These are phyloP conservation scores for Micrasema longulum DNA, from an alignment of 1,140 invertebrate species.

Conservation along the genomic window DNA sequence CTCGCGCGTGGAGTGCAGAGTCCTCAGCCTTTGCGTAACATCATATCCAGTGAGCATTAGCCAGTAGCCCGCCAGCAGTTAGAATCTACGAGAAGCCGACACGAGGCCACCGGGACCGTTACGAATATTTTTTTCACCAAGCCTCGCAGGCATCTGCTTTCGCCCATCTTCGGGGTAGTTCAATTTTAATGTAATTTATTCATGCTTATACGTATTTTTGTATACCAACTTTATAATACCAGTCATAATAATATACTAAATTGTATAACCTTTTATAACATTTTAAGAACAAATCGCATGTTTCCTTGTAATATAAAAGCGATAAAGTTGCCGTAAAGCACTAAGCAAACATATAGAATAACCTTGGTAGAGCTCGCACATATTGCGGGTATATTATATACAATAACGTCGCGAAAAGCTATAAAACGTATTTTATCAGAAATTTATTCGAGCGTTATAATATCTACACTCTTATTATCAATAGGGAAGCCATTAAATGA, in stretches of 20 bases:
- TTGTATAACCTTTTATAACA: background rate
- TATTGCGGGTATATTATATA: too few relatives aligned
- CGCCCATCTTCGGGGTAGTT: conserved; percentile 1
- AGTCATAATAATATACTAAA: background rate
- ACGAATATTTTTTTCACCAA: background rate
- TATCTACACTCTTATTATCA: too few relatives aligned
- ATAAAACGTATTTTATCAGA: too few relatives aligned
- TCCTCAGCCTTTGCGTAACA: too few relatives aligned
- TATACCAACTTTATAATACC: background rate
- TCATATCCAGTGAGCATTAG: background rate
- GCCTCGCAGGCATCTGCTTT: conserved; percentile 8
- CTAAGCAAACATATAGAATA: too few relatives aligned
- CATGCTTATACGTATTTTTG: too few relatives aligned
- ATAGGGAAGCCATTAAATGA: too few relatives aligned
- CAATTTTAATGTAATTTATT: background rate
- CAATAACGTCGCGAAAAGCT: too few relatives aligned
- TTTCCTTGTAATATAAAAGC: background rate
- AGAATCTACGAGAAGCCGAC: background rate
- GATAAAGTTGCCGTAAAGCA: background rate
- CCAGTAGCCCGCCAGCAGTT: too few relatives aligned
- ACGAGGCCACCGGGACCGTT: conserved; percentile 11
- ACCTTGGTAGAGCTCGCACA: too few relatives aligned
- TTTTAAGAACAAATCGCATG: background rate
- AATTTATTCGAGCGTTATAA: too few relatives aligned
- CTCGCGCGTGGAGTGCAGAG: too few relatives aligned